A percentile compares a stretch with the other conserved stretches of the same genome.
Conservation (phyloP, 2,113 vertebrate genomes). For the Boulengerochromis microlepis region DNA sequence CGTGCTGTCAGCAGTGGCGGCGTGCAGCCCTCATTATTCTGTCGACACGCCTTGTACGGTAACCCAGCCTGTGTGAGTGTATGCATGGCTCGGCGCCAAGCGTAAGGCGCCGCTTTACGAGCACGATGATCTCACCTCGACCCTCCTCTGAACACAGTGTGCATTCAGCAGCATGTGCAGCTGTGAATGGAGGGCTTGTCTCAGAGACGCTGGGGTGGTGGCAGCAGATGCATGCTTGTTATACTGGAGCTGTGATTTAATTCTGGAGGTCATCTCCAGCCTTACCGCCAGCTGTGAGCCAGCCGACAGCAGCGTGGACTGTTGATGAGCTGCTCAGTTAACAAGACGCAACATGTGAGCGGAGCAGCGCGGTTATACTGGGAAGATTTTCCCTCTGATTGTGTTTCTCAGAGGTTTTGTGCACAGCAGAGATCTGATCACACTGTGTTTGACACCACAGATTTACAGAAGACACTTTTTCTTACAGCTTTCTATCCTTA, state of each 20-base stretch:
- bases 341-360: not conserved
- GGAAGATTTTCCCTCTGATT: not conserved
- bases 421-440: not conserved
- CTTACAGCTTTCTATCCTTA: not conserved
- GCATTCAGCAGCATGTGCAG: not conserved
- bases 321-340: not conserved
- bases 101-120: slow-evolving; percentile 11
- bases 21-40: slow-evolving; percentile 1
- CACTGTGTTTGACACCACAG: not conserved
- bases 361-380: not conserved
- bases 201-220: not conserved
- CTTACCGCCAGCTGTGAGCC: not conserved
- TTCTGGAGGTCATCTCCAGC: not conserved
- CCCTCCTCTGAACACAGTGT: not conserved
- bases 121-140: slow-evolving; percentile 15
- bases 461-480: not conserved
- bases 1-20: not conserved
- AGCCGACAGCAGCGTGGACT: not conserved
- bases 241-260: accelerated
- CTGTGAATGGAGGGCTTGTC: not conserved
- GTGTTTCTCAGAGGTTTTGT: not conserved
- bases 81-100: not conserved
- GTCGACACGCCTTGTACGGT: slow-evolving; percentile 7
- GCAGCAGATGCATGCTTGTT: not conserved
- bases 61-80: not conserved